Base-by-base conservation (phyloP, 2,888 invertebrate species). In the Drosophila sordidula region DNA sequence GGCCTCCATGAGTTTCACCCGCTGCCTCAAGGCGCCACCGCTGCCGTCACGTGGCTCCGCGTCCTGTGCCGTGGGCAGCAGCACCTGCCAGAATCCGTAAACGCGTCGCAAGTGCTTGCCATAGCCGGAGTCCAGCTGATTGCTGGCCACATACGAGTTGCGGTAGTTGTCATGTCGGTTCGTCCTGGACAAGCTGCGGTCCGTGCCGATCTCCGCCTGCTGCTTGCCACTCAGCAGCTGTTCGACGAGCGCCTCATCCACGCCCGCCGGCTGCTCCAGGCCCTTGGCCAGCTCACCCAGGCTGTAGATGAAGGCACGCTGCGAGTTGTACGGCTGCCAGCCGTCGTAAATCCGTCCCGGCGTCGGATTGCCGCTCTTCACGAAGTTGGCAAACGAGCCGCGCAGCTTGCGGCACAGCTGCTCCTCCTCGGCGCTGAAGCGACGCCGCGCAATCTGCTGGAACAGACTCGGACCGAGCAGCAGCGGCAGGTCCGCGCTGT, bases 401-500 rank as follows among this genome's bases (percentile, higher is more conserved):
- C 93, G 93, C 47, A 94, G 89, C 59, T 92, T 91, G 36, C 93
- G 92, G 76, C 93, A 94, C 14, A 94, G 90, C 69, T 93, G 93
- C 77, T 94, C 94, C 89, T 96, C 96, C 5, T 93, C 93, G 25
- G 92, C 87, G 16, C 93, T 94, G 56, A 95, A 93, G 9, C 95
- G 93, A 47, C 95, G 93, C 34, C 95, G 93, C 1, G 95, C 94
- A 61, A 95, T 93, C 92, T 95, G 95, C 75, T 95, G 94, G 87
- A 95, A 93, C 39, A 95, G 88, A 36, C 94, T 93, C 41, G 95
- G 95, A 4, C 96, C 95, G 75, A 95, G 93, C 26, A 95, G 90
- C 34, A 95, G 92, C 9, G 95, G 93, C 63, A 96, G 91, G 90
- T 96, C 96, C 0, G 95, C 93, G 5, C 95, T 94, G 75, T 95